A percentile compares a stretch with the other conserved stretches of the same genome.
Conservation (phyloP, 2,113 vertebrate species). For the Poeciliopsis occidentalis region DNA sequence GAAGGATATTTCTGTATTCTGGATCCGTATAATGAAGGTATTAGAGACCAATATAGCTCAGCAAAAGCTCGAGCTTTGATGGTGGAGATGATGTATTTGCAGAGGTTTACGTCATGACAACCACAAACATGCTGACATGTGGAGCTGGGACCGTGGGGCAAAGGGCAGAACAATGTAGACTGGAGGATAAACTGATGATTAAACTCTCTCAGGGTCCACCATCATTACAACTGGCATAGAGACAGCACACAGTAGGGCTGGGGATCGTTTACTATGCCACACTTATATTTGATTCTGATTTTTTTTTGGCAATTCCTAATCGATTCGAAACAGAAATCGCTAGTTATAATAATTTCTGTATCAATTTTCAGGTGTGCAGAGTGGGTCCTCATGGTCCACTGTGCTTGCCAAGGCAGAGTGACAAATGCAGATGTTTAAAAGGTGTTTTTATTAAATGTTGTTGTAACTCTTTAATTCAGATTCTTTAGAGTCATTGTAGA, state of each 20-base stretch:
- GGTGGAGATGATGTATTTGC: conserved; percentile 82
- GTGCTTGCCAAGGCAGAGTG: no score
- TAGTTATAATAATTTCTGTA: no score
- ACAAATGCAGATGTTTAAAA: no score
- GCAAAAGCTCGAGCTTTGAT: conserved; percentile 41
- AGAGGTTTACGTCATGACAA: conserved; percentile 80
- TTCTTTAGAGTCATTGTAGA: no score
- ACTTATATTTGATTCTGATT: no score
- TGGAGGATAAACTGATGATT: conserved; percentile 76
- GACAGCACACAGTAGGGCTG: conserved; percentile 82
- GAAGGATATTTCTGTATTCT: not conserved
- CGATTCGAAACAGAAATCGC: no score
- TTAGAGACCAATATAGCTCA: not conserved
- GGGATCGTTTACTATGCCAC: no score
- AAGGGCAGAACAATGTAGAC: conserved; percentile 75
- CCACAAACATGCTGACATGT: conserved; percentile 75
- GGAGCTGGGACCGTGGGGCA: conserved; percentile 68
- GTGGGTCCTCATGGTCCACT: no score
- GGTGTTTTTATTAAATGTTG: no score
- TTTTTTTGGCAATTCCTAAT: no score
- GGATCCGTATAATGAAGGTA: not conserved
- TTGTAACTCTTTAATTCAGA: no score
- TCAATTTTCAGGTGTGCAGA: no score
- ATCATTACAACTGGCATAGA: conserved; percentile 85
- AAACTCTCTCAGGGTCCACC: conserved; percentile 73